phyloP scores from a whole-genome alignment of 2,888 invertebrate genomes.

The Hyalella azteca region DNA sequence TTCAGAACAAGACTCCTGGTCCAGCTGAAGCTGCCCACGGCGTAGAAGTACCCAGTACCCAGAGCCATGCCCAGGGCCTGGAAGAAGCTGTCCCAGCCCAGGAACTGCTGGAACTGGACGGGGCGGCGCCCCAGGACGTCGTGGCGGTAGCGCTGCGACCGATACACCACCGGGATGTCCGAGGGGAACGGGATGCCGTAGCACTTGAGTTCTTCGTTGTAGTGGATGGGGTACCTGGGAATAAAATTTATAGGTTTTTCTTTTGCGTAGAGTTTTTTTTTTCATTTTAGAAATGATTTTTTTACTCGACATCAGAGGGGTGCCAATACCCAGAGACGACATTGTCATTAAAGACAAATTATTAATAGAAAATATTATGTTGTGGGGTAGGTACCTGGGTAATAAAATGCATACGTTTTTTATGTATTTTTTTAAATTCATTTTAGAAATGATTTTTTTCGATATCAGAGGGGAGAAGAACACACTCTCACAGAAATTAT shows the following conservation, averaged over 20 bases:
- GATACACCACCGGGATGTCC: constrained; percentile 54
- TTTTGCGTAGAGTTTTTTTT: background rate
- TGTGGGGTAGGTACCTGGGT: too few relatives aligned
- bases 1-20: constrained; percentile 53
- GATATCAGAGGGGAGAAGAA: too few relatives aligned
- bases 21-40: constrained; percentile 47
- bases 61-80: constrained; percentile 43
- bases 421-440: too few relatives aligned
- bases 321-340: too few relatives aligned
- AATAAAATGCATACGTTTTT: too few relatives aligned
- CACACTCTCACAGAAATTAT: too few relatives aligned
- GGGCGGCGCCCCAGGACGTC: constrained; percentile 44
- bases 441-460: too few relatives aligned
- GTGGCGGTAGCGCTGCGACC: constrained; percentile 49
- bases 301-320: too few relatives aligned
- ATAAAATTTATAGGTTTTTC: background rate
- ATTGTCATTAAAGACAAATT: too few relatives aligned
- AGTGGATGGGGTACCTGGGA: constrained; percentile 48
- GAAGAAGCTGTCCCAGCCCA: constrained; percentile 38
- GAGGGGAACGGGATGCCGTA: constrained; percentile 54
- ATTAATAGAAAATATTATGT: too few relatives aligned
- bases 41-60: constrained; percentile 48
- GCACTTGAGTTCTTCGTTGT: constrained; percentile 44
- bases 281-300: too few relatives aligned
- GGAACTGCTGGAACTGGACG: constrained; percentile 49